Conservation (phyloP, 2,113 vertebrate genomes). For the Chionis minor region DNA sequence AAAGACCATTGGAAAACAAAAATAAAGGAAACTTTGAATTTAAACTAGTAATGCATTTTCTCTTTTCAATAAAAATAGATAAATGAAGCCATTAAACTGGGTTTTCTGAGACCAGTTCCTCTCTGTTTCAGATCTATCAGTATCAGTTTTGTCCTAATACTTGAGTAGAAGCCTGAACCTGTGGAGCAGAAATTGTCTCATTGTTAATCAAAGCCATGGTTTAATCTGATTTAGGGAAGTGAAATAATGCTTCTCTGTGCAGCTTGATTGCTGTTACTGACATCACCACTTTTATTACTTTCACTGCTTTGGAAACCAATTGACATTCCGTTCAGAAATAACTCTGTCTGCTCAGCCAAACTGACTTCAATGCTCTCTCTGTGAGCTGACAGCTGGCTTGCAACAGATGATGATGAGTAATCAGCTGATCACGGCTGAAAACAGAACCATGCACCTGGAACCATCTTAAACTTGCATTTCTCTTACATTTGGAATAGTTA, state of each 20-base stretch:
- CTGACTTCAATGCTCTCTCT: constrained; percentile 37
- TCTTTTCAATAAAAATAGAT: not conserved
- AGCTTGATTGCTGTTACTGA: constrained; percentile 43
- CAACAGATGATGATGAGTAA: constrained; percentile 56
- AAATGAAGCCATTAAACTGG: not conserved
- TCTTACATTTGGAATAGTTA: not conserved
- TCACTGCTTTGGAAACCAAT: constrained; percentile 34
- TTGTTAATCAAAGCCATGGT: not conserved
- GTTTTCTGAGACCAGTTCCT: not conserved
- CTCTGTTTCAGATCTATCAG: not conserved
- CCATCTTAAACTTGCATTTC: not conserved
- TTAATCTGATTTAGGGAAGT: constrained; percentile 31
- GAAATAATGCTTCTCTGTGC: constrained; percentile 21
- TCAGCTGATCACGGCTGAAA: constrained; percentile 52
- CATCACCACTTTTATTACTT: constrained; percentile 56
- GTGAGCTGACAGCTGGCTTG: constrained; percentile 53
- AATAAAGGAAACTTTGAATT: not conserved
- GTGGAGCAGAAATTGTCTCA: not conserved
- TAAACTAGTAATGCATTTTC: not conserved
- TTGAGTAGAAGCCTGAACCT: not conserved
- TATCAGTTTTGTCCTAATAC: not conserved
- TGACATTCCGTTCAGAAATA: constrained; percentile 63
- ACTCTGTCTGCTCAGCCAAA: constrained; percentile 62
- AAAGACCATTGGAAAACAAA: not conserved
- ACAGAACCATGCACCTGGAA: constrained; percentile 46